phyloP scores from a whole-genome alignment of 2,888 invertebrate species.

The Nemoura dubitans region DNA sequence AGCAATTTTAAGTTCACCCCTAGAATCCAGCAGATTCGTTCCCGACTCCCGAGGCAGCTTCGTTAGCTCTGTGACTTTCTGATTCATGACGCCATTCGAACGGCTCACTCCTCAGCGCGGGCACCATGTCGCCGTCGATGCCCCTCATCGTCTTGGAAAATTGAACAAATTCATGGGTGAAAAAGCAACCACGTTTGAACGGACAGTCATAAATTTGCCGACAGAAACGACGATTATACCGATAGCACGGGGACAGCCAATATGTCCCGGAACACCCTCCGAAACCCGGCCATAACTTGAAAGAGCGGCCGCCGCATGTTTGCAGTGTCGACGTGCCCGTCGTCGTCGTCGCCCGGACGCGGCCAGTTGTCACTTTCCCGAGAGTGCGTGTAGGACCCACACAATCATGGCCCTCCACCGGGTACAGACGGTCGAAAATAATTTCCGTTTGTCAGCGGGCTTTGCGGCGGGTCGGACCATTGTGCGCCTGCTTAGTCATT shows the following conservation, averaged over 20 bases:
- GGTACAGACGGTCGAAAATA: not conserved
- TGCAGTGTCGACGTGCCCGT: not conserved
- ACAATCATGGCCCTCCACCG: too few relatives aligned
- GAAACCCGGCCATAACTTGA: not conserved
- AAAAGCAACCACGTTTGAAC: not conserved
- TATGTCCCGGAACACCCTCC: not conserved
- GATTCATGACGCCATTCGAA: not conserved
- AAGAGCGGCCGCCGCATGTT: not conserved
- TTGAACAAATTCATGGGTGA: not conserved
- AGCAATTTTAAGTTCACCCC: not conserved
- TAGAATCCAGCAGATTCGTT: not conserved
- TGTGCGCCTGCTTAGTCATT: slow-evolving; percentile 28
- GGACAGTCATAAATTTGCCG: not conserved
- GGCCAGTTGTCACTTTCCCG: not conserved
- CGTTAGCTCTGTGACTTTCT: not conserved
- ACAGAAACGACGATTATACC: not conserved
- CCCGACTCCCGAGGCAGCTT: not conserved
- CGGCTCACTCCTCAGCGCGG: not conserved
- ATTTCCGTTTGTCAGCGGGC: slow-evolving; percentile 26
- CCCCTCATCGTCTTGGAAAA: not conserved
- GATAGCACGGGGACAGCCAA: not conserved
- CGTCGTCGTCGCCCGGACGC: not conserved
- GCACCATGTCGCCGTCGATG: not conserved
- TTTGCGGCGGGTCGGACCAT: not conserved
- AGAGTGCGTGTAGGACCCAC: too few relatives aligned